Base-by-base conservation (phyloP, 1,140 invertebrate genomes). In the Ceratina calcarata region DNA sequence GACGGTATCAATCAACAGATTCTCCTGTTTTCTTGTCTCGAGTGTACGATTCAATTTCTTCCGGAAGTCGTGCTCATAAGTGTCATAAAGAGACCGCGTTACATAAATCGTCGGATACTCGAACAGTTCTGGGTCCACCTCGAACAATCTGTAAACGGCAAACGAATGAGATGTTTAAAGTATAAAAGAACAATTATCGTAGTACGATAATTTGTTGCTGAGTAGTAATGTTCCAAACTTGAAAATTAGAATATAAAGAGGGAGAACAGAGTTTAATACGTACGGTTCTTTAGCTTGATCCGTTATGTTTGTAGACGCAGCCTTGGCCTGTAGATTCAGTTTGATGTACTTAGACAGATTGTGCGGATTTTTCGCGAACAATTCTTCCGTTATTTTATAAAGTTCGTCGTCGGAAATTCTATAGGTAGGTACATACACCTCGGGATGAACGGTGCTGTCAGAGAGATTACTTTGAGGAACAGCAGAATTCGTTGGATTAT, bases 41-140 rank as follows among this genome's bases (percentile, higher is more conserved):
- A 94, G 85, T 0, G 97, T 97, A 16, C 96, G 95, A 76, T 95
- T 93, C 92, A 98, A 97, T 85, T 95, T 95, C 32, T 95, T 92
- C 8, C 94, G 93, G 0, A 95, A 95, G 88, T 97, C 95, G 65
- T 95, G 91, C 87, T 96, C 94, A 84, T 97, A 97, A 87, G 96
- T 96, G 83, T 96, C 95, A 83, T 95, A 95, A 13, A 97, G 91
- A 12, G 94, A 90, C 15, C 94, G 88, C 86, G 96, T 92, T 86
- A 95, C 95, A 87, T 94, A 91, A 22, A 97, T 94, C 0, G 93
- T 92, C 22, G 93, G 88, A 22, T 89, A 66, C 15, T 83, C 69
- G 13, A 90, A 89, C 13, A 67, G 83, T 37, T 85, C 89, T 65
- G 81, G 80, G 7, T 82, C 75, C 67, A 86, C 86, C n/a, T 67